Conservation (phyloP, 1,140 invertebrate species). For the Ips nitidus region DNA sequence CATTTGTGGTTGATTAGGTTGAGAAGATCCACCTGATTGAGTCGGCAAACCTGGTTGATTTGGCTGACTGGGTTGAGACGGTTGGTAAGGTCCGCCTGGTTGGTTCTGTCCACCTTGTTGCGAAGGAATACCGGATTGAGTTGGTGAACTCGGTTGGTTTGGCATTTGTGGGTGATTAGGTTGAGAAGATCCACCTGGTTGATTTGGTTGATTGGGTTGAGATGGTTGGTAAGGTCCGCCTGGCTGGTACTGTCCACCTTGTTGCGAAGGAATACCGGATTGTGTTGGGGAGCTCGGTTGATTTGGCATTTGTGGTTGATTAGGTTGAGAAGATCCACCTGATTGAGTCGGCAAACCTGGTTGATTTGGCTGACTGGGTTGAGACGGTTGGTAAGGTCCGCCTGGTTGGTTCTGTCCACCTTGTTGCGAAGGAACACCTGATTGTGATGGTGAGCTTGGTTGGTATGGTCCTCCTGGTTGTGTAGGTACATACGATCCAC, state of each 20-base stretch:
- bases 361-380: background rate
- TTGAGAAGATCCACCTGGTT: constrained; percentile 17
- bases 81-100: background rate
- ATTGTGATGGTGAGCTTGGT: constrained; percentile 12
- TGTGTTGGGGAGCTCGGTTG: constrained; percentile 17
- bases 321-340: background rate
- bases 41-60: constrained; percentile 32
- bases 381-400: background rate
- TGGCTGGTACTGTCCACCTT: background rate
- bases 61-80: background rate
- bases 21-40: constrained; percentile 1
- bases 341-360: constrained; percentile 33
- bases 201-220: background rate
- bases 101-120: background rate
- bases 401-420: background rate
- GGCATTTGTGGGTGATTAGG: background rate
- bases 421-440: background rate
- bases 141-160: constrained; percentile 19
- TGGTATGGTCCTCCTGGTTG: constrained; percentile 4
- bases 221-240: background rate
- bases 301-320: background rate
- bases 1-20: background rate
- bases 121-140: background rate
- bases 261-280: background rate
- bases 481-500: background rate